A percentile compares a stretch with the other conserved stretches of the same genome.
Conservation (phyloP, 2,113 vertebrate species). For the Sorex araneus region DNA sequence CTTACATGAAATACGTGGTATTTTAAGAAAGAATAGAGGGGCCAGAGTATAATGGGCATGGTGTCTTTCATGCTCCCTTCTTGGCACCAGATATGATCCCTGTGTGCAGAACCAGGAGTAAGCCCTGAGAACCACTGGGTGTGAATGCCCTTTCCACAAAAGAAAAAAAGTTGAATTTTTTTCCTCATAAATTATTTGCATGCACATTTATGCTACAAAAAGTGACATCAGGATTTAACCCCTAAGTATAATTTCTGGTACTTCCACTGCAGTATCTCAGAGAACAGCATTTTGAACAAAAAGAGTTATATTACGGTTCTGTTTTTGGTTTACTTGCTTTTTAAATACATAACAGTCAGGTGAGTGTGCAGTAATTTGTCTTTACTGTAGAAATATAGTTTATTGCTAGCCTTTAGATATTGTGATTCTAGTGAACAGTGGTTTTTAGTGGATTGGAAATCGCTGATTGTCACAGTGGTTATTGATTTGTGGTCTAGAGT, state of each 20-base stretch:
- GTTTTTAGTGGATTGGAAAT: too few relatives aligned
- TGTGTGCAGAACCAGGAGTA: too few relatives aligned
- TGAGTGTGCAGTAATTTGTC: conserved; percentile 3
- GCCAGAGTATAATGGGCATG: too few relatives aligned
- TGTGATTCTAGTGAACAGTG: too few relatives aligned
- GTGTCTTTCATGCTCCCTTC: too few relatives aligned
- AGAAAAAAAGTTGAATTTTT: conserved; percentile 30
- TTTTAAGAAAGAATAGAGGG: too few relatives aligned
- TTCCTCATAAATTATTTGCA: conserved; percentile 28
- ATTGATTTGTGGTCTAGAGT: too few relatives aligned
- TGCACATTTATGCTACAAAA: conserved; percentile 6
- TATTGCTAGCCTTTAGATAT: conserved; percentile 10
- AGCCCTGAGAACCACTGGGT: neutral
- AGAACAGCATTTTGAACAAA: neutral
- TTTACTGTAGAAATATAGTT: neutral
- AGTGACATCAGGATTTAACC: neutral
- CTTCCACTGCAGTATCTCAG: neutral
- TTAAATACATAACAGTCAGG: neutral
- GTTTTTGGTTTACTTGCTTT: conserved; percentile 3
- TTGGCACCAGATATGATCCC: too few relatives aligned
- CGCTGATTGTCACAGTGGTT: too few relatives aligned
- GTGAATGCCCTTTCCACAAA: conserved; percentile 9
- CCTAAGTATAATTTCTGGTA: conserved; percentile 6
- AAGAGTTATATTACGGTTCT: neutral
- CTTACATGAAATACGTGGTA: neutral